Conservation (phyloP, 1,140 invertebrate genomes). For the Chelonus insularis region DNA sequence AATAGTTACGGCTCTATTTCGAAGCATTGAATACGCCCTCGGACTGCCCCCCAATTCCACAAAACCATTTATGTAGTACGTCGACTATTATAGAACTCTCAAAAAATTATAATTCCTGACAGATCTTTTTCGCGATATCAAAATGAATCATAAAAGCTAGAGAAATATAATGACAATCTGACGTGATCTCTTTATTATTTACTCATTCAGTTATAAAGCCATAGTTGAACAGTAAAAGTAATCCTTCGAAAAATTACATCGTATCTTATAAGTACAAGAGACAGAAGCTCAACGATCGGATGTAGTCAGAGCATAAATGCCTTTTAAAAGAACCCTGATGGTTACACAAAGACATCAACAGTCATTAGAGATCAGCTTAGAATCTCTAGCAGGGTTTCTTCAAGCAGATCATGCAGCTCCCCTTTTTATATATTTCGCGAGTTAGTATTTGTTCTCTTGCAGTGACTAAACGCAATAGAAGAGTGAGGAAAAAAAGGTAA, state of each 20-base stretch:
- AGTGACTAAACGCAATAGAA: not conserved
- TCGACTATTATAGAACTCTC: not conserved
- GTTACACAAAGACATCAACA: not conserved
- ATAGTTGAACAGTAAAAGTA: too few relatives aligned
- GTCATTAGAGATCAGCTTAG: not conserved
- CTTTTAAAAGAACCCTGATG: not conserved
- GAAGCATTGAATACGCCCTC: constrained; percentile 4
- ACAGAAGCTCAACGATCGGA: too few relatives aligned
- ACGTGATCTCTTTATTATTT: too few relatives aligned
- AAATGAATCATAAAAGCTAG: too few relatives aligned
- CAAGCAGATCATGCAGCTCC: not conserved
- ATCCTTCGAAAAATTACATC: not conserved
- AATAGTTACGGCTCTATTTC: constrained; percentile 19
- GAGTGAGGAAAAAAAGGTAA: not conserved
- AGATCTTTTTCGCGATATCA: not conserved
- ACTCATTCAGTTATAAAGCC: too few relatives aligned
- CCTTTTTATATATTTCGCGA: not conserved
- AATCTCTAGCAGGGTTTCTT: not conserved
- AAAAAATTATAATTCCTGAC: constrained; percentile 6
- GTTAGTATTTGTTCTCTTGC: not conserved
- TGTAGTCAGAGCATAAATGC: too few relatives aligned
- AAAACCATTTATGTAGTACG: constrained; percentile 5
- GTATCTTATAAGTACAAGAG: not conserved
- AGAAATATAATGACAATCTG: too few relatives aligned
- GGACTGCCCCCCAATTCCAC: not conserved